Base-by-base conservation (phyloP, 2,888 invertebrate species). In the Tromatobia lineatoria region DNA sequence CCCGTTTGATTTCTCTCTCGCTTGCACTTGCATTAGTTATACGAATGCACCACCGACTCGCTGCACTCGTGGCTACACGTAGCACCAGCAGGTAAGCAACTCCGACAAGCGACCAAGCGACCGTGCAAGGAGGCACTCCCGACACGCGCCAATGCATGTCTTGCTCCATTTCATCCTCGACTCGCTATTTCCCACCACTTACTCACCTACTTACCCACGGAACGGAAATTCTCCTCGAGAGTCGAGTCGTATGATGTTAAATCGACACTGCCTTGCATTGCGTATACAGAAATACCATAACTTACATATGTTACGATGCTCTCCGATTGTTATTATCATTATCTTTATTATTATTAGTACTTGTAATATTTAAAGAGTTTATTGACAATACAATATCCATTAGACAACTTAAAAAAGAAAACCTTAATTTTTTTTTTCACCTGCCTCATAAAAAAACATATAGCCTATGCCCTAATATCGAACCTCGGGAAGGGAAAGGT, bases 81-180 rank as follows among this genome's bases (percentile, higher is more conserved):
- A n/a, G n/a, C 47, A 47, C 20, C 47, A 11, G 29, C 50, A 23
- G 54, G 29, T 20, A 42, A 57, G 64, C 25, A 38, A 52, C 42
- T 13, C 34, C 20, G 34, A 13, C 54, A 64, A 54, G 67, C 29
- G 64, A 61, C 29, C 61, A 45, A 52, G 54, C 45, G 57, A 38
- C 25, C 52, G 69, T 81, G 67, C 81, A 79, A 70, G 88, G 87
- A 91, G 91, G 91, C 92, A 91, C 92, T 90, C 92, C 91, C 93
- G 93, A 93, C 93, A 93, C 93, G 93, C 93, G 93, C 91, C 92
- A 93, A 92, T 93, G 92, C 93, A 88, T 90, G 93, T 93, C 91
- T 92, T 92, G 93, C 93, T 93, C 93, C 92, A 93, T 93, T 93
- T 93, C 92, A 91, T 92, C 90, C 90, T 82, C 84, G 84, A 70